Evolutionary conservation across 37 sponge, comb jelly and placozoan genomes (phyloP), one percentile per base, ranked within the genome.

Genomic region (Chondrosia reniformis): DNA sequence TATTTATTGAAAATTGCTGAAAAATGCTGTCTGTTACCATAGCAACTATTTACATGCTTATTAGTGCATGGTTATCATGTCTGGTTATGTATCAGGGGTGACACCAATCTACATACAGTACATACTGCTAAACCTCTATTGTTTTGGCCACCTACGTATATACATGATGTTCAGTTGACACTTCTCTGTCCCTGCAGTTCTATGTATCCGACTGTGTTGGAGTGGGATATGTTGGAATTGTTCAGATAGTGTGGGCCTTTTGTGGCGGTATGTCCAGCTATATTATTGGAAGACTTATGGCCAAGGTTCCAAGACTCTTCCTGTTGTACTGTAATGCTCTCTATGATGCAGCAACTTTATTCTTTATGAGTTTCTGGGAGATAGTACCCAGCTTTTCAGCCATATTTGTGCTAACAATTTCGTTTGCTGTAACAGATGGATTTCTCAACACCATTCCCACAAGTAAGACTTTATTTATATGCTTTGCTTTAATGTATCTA

Each of bases 331-430:
- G 15, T 38, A 44, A 22, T 2, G 1, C n/a, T 69, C 36, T 80
- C 0, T n/a, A 42, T 42, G 77, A 52, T 24, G 28, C 21, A 4
- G 40, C 74, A 15, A 55, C 84, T 17, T 58, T 67, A 24, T 27
- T 80, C 38, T 89, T 84, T 58, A 63, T 89, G 31, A 17, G 84
- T 7, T 7, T 84, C 5, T 89, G 89, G 89, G 72, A 80, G 43
- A 61, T 46, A 42, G 49, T 7, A 5, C 84, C 84, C 2, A 89
- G 81, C 49, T 84, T 78, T 58, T 2, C 36, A 31, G 34, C 33
- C 32, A 28, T 64, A 2, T 64, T 64, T 13, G 66, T 13, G 36
- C 34, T 64, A 2, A 36, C 34, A n/a, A 27, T 64, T 19, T 19
- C 7, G 4, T 64, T 27, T 3, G 66, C 34, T 4, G 19, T 64